Base-by-base conservation (phyloP, 2,888 invertebrate genomes). In the Poecilus cupreus region DNA sequence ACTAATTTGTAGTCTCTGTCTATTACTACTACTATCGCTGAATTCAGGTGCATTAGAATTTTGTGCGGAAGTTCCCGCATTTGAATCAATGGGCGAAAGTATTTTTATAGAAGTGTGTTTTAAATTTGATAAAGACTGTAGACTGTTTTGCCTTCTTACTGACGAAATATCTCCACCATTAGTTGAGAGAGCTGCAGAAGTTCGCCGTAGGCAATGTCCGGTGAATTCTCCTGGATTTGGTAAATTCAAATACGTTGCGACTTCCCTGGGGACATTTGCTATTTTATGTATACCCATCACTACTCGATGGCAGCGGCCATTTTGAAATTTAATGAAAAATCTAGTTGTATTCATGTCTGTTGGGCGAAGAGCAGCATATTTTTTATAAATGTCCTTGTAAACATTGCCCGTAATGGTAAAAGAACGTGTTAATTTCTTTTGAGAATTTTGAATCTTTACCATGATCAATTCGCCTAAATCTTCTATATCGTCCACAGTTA, bases 331-430 rank as follows among this genome's bases (percentile, higher is more conserved):
- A 16, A 68, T 26, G 32, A 68, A 68, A 32, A 68, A 68, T 68
- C 68, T 24, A n/a, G 26, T 11, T 24, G 13, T 68, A 68, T 68
- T 13, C 16, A 49, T 13, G 20, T 82, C 57, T 54, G 68, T 16
- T 22, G 82, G 83, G 2, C 84, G 82, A 18, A 82, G 32, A n/a
- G 13, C 10, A 5, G 39, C 70, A 51, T 83, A 84, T 22, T 81
- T 80, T 80, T 82, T 75, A 6, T 82, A 64, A 3, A 83, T 82
- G n/a, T 82, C 54, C 32, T 26, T 32, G 3, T 80, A 78, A 37
- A 82, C 83, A 51, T 83, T 22, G 0, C 80, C 83, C 6, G 32
- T 22, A 20, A 85, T 68, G 4, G 79, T 79, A 64, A 84, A 85
- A 6, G 81, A 76, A 11, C 84, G 68, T 37, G 16, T 37, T 16